Conservation (phyloP, 2,113 vertebrate species). For the Cyprinodon tularosa region DNA sequence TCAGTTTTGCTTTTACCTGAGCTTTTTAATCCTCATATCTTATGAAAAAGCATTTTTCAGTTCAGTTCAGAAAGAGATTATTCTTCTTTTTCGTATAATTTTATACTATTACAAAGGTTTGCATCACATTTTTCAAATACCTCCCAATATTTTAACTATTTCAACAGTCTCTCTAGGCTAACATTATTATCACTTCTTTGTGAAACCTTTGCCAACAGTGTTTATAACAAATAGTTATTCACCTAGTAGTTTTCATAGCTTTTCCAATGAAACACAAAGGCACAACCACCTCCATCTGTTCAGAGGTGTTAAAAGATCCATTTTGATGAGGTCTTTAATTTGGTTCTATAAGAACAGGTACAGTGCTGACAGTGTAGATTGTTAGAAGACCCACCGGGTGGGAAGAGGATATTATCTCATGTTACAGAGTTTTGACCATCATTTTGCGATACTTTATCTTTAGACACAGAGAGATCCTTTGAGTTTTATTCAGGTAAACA, state of each 20-base stretch:
- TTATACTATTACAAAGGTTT: not conserved
- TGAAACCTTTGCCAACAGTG: not conserved
- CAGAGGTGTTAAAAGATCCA: not conserved
- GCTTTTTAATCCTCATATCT: not conserved
- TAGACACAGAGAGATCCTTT: conserved; percentile 3
- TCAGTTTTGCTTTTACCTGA: not conserved
- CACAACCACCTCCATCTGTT: not conserved
- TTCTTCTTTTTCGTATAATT: not conserved
- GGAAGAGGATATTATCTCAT: not conserved
- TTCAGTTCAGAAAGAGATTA: not conserved
- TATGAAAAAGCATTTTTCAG: not conserved
- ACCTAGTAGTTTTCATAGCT: not conserved
- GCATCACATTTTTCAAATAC: no score
- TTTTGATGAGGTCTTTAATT: not conserved
- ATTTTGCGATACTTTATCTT: no score
- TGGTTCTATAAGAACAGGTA: no score
- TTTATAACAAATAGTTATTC: not conserved
- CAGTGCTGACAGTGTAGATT: no score
- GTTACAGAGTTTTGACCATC: not conserved
- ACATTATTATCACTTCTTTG: not conserved
- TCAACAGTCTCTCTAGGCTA: not conserved
- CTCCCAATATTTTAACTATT: no score
- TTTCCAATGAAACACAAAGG: not conserved
- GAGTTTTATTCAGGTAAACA: not conserved
- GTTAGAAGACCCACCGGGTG: not conserved